Evolutionary conservation across 35 echinoderm and acorn worm species (phyloP), one percentile per base, ranked within the genome.

Genomic region (Diadema setosum): DNA sequence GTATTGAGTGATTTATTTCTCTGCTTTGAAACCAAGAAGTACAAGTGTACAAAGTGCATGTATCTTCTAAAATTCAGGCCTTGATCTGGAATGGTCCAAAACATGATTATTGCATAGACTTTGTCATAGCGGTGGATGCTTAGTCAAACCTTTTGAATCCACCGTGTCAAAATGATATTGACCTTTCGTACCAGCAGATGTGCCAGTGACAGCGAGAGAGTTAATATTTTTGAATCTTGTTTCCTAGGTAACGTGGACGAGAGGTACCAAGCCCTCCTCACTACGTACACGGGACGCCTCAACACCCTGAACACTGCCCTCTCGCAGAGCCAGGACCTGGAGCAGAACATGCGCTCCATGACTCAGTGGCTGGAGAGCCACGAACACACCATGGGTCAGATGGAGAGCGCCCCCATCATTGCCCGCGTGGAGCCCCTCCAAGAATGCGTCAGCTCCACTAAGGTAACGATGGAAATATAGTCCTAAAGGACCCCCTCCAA

Each of bases 251-350:
- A 87, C 39, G 76, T 97, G 46, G 56, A 70, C 0, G 91, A 97
- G 39, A 97, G 93, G 52, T 97, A 97, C 87, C 90, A 97, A 67
- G 81, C 58, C 17, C 91, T 97, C n/a, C 83, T 87, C 7, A 61
- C 43, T 30, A 57, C 76, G 33, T 91, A 83, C 83, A 85, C 61
- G 45, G 69, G 81, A 12, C 95, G 95, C 18, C 37, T 93, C 20
- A 93, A 93, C 58, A 69, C 55, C 48, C 91, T 97, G 36, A 76
- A 81, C 35, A 65, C 36, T 16, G 76, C 88, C 41, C 44, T 93
- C 45, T 60, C 88, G 2, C 87, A 94, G 65, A 84, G 84, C 20
- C 83, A 90, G 4, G 95, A 93, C 46, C 67, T 90, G 30, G 57
- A 93, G 49, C 80, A 97, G 27, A 93, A 90, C 86, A 73, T 97